Evolutionary conservation across 2,888 invertebrate species (phyloP).

Genomic region (Eristalinus aeneus): DNA sequence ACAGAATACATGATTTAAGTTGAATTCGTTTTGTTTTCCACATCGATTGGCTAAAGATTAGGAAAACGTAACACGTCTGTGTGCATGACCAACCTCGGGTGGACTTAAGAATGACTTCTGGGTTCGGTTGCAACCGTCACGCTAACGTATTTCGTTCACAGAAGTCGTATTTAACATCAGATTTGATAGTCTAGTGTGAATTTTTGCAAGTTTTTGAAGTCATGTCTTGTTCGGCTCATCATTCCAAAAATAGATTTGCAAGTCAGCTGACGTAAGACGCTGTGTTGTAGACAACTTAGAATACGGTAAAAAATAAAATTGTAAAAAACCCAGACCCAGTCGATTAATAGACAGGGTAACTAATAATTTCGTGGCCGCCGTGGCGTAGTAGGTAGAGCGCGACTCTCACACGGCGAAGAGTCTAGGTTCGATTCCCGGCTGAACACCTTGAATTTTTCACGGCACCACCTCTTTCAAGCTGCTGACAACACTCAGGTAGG

Average conservation of each 20-base stretch:
- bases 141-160: background rate
- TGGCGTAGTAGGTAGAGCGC: too few species aligned
- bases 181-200: background rate
- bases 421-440: too few species aligned
- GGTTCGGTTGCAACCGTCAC: background rate
- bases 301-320: too few species aligned
- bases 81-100: background rate
- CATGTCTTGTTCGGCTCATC: background rate
- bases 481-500: too few species aligned
- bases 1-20: background rate
- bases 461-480: too few species aligned
- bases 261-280: too few species aligned
- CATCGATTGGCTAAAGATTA: background rate
- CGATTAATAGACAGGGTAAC: too few species aligned
- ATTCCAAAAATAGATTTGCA: background rate
- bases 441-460: too few species aligned
- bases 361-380: too few species aligned
- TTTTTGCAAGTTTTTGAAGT: background rate
- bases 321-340: too few species aligned
- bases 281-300: too few species aligned
- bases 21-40: background rate
- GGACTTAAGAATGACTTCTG: background rate
- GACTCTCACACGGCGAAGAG: too few species aligned
- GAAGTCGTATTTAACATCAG: background rate
- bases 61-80: background rate